Evolutionary conservation across 1,140 invertebrate species (phyloP), one percentile per base, ranked within the genome.

Genomic region (Polypedilum pembai): DNA sequence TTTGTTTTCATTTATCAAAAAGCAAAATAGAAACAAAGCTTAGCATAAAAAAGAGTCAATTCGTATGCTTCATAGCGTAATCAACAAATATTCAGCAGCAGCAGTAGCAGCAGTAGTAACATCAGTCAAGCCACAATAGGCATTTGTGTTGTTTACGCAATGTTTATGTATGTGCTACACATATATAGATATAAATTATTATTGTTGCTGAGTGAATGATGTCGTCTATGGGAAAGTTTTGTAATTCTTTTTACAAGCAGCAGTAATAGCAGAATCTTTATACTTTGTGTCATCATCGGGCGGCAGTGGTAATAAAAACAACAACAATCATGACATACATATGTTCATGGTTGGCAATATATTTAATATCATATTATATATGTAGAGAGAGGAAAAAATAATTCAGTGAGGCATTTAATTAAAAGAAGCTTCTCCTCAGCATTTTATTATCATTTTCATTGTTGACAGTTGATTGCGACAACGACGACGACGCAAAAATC

Each of bases 1-100:
- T 56, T 56, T 56, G 45, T 56, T 56, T 56, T 56, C 45, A 56
- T 56, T 56, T 56, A 56, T 56, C 45, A 56, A 56, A 56, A 56
- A 56, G 15, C 45, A 3, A 56, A 12, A 56, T 56, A 56, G 45
- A 56, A 33, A 56, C 45, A 56, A 56, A 4, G 15, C 8, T 10
- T 10, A 45, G n/a, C 45, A 56, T n/a, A 56, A 33, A 56, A 56
- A 56, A 56, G 4, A 56, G 45, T 56, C 45, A 56, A 56, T 56
- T 56, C 45, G n/a, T 56, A 56, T 56, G 45, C 45, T 12, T 33
- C 24, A 33, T 33, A 56, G 45, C 45, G 45, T 56, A 56, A 56
- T 56, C 45, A 56, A 56, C 45, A 56, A 56, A 56, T 56, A 56
- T 56, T n/a, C 45, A 56, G n/a, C 45, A 56, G 12, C 12, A 56